A percentile compares a stretch with the other conserved stretches of the same genome.
Evolutionary conservation across 2,888 invertebrate species (phyloP).

Genomic region (Amphipyra berbera): DNA sequence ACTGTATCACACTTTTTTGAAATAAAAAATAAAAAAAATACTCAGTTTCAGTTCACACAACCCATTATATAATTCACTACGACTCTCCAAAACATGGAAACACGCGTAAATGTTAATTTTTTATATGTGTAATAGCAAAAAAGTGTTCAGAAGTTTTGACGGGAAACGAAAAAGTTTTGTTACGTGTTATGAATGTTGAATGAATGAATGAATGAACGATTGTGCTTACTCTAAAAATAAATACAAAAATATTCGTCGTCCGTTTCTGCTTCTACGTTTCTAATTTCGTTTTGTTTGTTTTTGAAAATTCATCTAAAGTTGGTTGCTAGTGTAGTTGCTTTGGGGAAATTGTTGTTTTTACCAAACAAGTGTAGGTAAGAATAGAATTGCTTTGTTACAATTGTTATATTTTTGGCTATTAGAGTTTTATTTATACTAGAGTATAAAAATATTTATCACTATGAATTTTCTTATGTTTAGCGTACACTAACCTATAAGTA

Average conservation of each 20-base stretch:
- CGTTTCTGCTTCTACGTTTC: constrained; percentile 25
- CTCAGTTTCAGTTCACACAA: background rate
- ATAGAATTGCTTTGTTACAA: constrained; percentile 4
- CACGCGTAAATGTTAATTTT: constrained; percentile 22
- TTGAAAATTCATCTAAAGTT: constrained; percentile 17
- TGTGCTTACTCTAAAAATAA: constrained; percentile 41
- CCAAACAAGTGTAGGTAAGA: constrained; percentile 4
- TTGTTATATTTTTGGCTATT: background rate
- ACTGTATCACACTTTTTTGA: too few relatives aligned
- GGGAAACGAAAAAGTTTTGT: constrained; percentile 53
- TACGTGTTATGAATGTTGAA: constrained; percentile 53
- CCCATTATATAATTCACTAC: background rate
- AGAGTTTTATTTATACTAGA: background rate
- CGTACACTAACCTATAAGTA: background rate
- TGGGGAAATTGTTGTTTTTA: constrained; percentile 14
- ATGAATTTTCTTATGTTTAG: background rate
- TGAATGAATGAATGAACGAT: constrained; percentile 48
- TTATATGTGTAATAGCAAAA: constrained; percentile 25
- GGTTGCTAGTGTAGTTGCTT: constrained; percentile 12
- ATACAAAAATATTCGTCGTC: constrained; percentile 34
- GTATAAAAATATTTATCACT: background rate
- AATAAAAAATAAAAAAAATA: too few relatives aligned
- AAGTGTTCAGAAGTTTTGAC: constrained; percentile 40
- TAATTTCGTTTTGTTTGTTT: constrained; percentile 43
- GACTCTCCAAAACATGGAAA: constrained; percentile 5